Conservation (phyloP, 2,113 vertebrate genomes). For the Cyprinodon variegatus region DNA sequence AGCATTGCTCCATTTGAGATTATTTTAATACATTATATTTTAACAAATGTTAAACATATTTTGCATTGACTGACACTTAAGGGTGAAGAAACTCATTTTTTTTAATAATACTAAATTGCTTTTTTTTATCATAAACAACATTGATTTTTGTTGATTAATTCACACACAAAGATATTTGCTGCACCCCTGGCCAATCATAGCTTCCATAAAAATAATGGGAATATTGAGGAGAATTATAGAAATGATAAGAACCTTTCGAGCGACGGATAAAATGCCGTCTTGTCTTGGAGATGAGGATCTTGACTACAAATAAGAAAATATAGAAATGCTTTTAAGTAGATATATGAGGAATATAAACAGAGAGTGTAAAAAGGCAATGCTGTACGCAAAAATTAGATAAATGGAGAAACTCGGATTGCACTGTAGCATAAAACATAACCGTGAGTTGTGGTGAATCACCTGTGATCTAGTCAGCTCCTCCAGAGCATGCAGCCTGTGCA, state of each 20-base stretch:
- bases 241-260: constrained; percentile 47
- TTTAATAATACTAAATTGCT: too few species aligned
- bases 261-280: constrained; percentile 15
- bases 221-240: fast-evolving
- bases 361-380: background rate
- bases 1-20: too few species aligned
- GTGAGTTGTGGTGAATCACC: constrained; percentile 65
- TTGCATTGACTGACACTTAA: too few species aligned
- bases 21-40: too few species aligned
- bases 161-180: too few species aligned
- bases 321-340: background rate
- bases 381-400: background rate
- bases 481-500: constrained; percentile 86
- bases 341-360: background rate
- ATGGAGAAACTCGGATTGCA: background rate
- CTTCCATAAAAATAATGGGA: background rate
- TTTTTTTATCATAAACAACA: too few species aligned
- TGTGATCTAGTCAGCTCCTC: constrained; percentile 83
- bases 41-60: too few species aligned
- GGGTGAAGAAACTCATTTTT: too few species aligned
- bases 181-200: too few species aligned
- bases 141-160: too few species aligned
- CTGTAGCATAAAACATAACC: background rate
- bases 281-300: constrained; percentile 46
- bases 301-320: constrained; percentile 46